Percentiles rank a stretch among this genome's conserved stretches.
Evolutionary conservation across 2,888 invertebrate species (phyloP).

Genomic region (Hyles lineata): DNA sequence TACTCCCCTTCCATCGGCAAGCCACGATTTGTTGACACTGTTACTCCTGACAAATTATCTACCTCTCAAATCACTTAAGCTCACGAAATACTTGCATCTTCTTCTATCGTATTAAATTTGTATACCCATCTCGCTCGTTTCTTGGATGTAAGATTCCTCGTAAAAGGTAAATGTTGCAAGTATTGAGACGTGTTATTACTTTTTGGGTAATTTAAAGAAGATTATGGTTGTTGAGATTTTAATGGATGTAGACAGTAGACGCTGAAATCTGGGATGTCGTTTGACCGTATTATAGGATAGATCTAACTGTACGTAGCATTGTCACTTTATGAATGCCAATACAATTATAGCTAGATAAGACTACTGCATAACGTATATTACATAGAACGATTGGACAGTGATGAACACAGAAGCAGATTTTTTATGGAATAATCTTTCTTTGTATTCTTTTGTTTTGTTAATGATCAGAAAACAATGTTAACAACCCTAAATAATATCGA

Average conservation of each 20-base stretch:
- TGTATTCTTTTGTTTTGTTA: too few relatives aligned
- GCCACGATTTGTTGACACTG: slow-evolving; percentile 21
- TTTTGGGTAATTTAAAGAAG: background rate
- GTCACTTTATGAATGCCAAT: too few relatives aligned
- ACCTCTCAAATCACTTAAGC: slow-evolving; percentile 13
- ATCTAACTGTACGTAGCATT: too few relatives aligned
- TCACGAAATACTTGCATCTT: background rate
- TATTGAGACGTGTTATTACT: background rate
- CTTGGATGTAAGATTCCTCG: background rate
- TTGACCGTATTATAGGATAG: background rate
- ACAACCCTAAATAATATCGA: background rate
- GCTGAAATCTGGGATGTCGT: background rate
- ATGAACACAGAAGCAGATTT: too few relatives aligned
- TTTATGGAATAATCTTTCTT: too few relatives aligned
- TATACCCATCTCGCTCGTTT: background rate
- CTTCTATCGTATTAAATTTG: background rate
- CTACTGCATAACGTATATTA: too few relatives aligned
- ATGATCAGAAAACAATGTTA: too few relatives aligned
- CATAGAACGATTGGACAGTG: too few relatives aligned
- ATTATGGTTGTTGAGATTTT: background rate
- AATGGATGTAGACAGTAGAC: background rate
- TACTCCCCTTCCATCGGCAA: slow-evolving; percentile 4
- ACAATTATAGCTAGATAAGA: too few relatives aligned
- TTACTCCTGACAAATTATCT: slow-evolving; percentile 2
- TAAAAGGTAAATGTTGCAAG: background rate